Percentiles rank a stretch among this genome's conserved stretches.
Evolutionary conservation across 2,113 vertebrate species (phyloP).

Genomic region (Thinocorus orbignyianus): DNA sequence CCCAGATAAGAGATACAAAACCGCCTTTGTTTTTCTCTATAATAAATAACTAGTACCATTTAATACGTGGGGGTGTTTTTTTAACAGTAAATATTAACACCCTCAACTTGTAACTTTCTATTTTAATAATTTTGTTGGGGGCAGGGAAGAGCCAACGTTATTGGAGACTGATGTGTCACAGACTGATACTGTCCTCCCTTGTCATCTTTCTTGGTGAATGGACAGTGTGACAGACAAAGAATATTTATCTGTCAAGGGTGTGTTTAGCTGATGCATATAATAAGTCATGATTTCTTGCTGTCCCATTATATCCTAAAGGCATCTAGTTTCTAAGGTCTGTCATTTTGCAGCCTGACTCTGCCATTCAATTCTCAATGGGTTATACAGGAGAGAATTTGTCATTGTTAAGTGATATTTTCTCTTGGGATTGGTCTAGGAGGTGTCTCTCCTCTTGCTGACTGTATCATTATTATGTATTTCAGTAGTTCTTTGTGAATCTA

Average conservation of each 20-base stretch:
- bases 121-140: background rate
- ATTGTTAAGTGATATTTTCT: slow-evolving; percentile 23
- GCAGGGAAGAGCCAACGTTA: background rate
- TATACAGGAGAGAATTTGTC: background rate
- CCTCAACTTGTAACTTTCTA: background rate
- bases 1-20: background rate
- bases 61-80: background rate
- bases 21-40: background rate
- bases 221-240: slow-evolving; percentile 6
- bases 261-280: slow-evolving; percentile 10
- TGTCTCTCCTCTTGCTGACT: background rate
- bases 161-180: background rate
- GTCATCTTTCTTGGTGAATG: background rate
- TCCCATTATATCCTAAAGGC: slow-evolving; percentile 26
- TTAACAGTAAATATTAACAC: background rate
- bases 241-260: slow-evolving; percentile 8
- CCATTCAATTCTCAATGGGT: background rate
- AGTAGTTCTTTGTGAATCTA: background rate
- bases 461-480: background rate
- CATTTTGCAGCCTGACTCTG: slow-evolving; percentile 1
- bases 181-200: background rate
- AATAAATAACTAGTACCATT: background rate
- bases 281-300: slow-evolving; percentile 9
- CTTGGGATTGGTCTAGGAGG: background rate
- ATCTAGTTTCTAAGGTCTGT: slow-evolving; percentile 26